phyloP scores from a whole-genome alignment of 1,140 invertebrate genomes.

The Artemia franciscana region DNA sequence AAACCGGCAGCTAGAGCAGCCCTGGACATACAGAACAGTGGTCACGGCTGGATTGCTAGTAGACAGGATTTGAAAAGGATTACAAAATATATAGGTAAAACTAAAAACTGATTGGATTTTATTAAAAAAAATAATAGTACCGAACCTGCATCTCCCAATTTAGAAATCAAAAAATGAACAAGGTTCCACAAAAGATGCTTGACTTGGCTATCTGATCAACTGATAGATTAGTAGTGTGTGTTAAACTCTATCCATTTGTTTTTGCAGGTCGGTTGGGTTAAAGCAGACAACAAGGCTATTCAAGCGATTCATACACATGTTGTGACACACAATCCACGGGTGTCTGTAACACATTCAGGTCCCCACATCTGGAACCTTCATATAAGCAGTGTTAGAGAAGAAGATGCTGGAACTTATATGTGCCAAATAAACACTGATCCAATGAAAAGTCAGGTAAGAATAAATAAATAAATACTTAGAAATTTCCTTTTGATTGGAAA shows the following conservation, averaged over 20 bases:
- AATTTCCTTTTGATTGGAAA: background rate
- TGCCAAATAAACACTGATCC: slow-evolving; percentile 25
- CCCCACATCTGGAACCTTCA: slow-evolving; percentile 20
- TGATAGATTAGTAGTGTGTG: no score
- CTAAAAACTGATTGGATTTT: no score
- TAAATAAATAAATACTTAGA: background rate
- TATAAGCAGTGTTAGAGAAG: slow-evolving; percentile 18
- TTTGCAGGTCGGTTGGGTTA: slow-evolving; percentile 23
- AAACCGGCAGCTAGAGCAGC: no score
- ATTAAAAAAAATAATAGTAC: no score
- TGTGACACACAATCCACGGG: slow-evolving; percentile 21
- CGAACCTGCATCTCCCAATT: no score
- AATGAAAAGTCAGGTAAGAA: slow-evolving; percentile 21
- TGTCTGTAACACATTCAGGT: slow-evolving; percentile 19
- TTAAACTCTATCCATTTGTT: background rate
- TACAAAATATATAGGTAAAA: no score
- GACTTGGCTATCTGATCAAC: no score
- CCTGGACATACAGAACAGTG: no score
- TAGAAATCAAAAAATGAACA: no score
- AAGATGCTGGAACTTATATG: slow-evolving; percentile 21
- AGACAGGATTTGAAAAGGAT: no score
- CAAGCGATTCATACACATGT: slow-evolving; percentile 23
- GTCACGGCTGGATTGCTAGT: no score
- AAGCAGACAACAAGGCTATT: slow-evolving; percentile 22
- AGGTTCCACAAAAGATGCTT: no score